A percentile compares a stretch with the other conserved stretches of the same genome.
phyloP scores from a whole-genome alignment of 2,797 vertebrate species.

The Simalia tracyae region DNA sequence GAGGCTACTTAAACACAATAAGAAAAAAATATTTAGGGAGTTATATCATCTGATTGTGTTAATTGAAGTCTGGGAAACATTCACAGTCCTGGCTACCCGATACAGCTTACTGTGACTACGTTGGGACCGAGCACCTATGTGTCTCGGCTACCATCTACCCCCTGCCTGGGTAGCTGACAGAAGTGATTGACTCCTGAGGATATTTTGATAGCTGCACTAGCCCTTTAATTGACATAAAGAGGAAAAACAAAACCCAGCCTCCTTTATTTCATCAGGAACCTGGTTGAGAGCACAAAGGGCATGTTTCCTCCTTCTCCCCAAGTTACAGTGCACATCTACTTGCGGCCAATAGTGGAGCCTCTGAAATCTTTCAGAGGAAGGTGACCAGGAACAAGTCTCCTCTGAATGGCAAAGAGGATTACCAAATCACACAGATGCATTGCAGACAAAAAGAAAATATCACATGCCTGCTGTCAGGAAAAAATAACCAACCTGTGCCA shows the following conservation, averaged over 20 bases:
- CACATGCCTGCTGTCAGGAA: not conserved
- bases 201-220: not conserved
- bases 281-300: not conserved
- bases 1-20: not conserved
- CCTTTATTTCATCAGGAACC: not conserved
- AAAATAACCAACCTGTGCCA: not conserved
- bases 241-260: not conserved
- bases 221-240: not conserved
- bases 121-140: not conserved
- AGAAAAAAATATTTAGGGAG: not conserved
- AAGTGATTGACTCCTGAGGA: not conserved
- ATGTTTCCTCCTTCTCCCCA: not conserved
- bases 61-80: not conserved
- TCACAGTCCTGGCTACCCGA: not conserved
- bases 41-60: not conserved
- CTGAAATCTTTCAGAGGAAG: not conserved
- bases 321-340: not conserved
- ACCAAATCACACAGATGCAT: not conserved
- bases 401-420: not conserved
- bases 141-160: not conserved
- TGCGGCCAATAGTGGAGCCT: not conserved
- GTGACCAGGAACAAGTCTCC: not conserved
- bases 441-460: not conserved
- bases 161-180: not conserved
- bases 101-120: not conserved